A percentile compares a stretch with the other conserved stretches of the same genome.
These are phyloP conservation scores for Sinohyriopsis cumingii DNA, from an alignment of 2,888 invertebrate genomes.

Conservation along the genomic window DNA sequence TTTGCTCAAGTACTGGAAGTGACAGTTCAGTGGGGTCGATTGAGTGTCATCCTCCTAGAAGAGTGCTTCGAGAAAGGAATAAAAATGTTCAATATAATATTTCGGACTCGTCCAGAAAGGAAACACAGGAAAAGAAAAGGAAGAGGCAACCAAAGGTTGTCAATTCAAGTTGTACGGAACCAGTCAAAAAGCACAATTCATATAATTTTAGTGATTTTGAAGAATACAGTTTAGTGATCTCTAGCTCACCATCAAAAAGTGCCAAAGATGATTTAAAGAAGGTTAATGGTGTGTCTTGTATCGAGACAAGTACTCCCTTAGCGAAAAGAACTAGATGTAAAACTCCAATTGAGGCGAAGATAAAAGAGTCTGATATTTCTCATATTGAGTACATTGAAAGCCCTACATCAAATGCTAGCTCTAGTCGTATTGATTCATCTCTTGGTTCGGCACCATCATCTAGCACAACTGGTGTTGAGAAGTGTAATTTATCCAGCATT, in stretches of 20 bases:
- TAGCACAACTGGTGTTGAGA: too few species aligned
- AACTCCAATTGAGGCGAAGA: constrained; percentile 9
- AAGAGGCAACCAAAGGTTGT: constrained; percentile 1
- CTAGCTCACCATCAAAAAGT: constrained; percentile 34
- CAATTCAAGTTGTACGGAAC: not conserved
- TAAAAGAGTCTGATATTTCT: constrained; percentile 38
- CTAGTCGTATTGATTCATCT: constrained; percentile 1
- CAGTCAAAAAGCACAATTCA: constrained; percentile 4
- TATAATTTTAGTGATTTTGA: constrained; percentile 64
- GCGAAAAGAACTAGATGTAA: constrained; percentile 33
- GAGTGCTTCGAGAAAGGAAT: constrained; percentile 22
- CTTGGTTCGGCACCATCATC: too few species aligned
- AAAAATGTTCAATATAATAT: constrained; percentile 27
- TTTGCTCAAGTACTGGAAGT: not conserved
- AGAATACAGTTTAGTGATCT: constrained; percentile 57
- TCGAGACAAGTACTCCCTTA: constrained; percentile 56
- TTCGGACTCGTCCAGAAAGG: constrained; percentile 3
- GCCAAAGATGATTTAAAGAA: constrained; percentile 2
- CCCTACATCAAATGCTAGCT: constrained; percentile 19
- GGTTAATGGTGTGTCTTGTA: constrained; percentile 6
- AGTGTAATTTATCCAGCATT: constrained; percentile 6
- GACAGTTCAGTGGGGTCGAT: constrained; percentile 7
- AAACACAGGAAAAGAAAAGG: too few species aligned
- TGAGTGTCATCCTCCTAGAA: not conserved
- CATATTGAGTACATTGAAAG: constrained; percentile 37